Evolutionary conservation across 2,888 invertebrate species (phyloP), one percentile per base, ranked within the genome.

Genomic region (Candidula unifasciata): DNA sequence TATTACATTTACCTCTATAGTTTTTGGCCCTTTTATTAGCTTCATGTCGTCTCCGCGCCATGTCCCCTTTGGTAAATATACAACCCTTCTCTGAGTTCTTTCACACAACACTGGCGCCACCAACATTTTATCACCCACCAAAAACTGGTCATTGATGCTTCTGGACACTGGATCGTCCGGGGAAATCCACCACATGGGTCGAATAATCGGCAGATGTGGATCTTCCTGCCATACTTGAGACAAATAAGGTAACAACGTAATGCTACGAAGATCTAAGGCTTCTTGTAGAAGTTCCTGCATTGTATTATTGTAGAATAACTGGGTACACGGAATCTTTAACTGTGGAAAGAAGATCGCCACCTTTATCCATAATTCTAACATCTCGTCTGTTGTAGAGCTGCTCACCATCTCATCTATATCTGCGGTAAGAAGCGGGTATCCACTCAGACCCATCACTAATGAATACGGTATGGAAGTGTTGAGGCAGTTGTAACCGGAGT

Each of bases 51-150:
- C 54, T 18, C 83, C 80, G 21, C 33, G 37, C 88, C 88, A 88
- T 24, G 27, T 83, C 24, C 88, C 88, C 5, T 57, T 54, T 2
- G 88, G 88, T 30, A 88, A 76, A 60, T 88, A 88, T 8, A 88
- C 87, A 16, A 60, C n/a, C 5, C 87, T 83, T 13, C 37, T 44
- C n/a, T 35, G 44, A 37, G 37, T 69, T 0, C 81, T 80, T 57
- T 87, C 84, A 64, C 88, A 88, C 68, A 87, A 71, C 18, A 88
- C 74, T n/a, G 88, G 88, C 1, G 88, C 87, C 73, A 88, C 88
- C 35, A 88, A 80, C 52, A 88, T 64, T 8, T 54, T 21, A 35
- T 87, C 85, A 3, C 88, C 88, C 13, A 88, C 85, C 78, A 88
- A 24, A 79, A 88, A 88, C 81, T 88, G 86, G 64, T 88, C 88